These are phyloP conservation scores for Gisinianus flammeolus DNA, from an alignment of 2,888 invertebrate species.

Conservation along the genomic window DNA sequence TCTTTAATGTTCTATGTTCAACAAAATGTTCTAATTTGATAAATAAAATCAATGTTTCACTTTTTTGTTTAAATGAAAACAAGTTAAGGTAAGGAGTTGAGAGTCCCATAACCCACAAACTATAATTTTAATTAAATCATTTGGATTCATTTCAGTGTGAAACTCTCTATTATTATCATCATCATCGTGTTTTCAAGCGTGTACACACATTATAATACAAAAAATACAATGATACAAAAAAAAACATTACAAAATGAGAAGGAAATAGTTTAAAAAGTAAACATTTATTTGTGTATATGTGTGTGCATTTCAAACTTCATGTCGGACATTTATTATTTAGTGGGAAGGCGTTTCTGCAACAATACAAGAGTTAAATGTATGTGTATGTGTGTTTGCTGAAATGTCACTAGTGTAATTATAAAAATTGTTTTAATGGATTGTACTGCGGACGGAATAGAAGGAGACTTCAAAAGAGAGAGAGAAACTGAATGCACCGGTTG, in stretches of 20 bases:
- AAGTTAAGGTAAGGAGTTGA: too few species aligned
- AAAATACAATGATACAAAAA: too few species aligned
- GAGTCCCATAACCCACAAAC: too few species aligned
- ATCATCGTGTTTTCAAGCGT: too few species aligned
- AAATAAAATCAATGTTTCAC: too few species aligned
- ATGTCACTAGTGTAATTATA: conserved; percentile 32
- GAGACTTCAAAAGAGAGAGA: not conserved
- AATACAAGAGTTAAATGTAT: conserved; percentile 7
- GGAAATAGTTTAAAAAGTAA: not conserved
- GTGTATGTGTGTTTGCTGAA: conserved; percentile 12
- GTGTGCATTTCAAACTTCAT: not conserved
- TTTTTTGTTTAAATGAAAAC: too few species aligned
- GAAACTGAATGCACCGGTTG: not conserved
- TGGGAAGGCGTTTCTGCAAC: conserved; percentile 33
- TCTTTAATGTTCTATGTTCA: too few species aligned
- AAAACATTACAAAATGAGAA: not conserved
- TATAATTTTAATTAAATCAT: too few species aligned
- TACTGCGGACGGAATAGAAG: conserved; percentile 5
- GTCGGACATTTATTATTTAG: conserved; percentile 33
- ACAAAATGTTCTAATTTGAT: too few species aligned
- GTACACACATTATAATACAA: too few species aligned
- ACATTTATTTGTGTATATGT: not conserved
- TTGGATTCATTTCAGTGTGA: too few species aligned
- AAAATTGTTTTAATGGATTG: conserved; percentile 32
- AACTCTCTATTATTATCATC: too few species aligned